Evolutionary conservation across 1,140 invertebrate genomes (phyloP), one percentile per base, ranked within the genome.

Genomic region (Lineus longissimus): DNA sequence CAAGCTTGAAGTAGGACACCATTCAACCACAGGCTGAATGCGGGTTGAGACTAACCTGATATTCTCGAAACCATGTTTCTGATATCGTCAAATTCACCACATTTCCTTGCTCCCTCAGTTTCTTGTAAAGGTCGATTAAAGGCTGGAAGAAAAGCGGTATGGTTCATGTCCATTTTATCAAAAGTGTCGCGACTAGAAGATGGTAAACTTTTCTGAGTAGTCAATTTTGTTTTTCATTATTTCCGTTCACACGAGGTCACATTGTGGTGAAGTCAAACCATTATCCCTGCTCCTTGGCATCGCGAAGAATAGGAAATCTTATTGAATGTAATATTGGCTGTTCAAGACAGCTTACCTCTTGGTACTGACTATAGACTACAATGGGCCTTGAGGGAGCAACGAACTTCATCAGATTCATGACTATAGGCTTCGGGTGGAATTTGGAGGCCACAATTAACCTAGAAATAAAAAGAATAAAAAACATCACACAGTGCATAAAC

Each of bases 41-140:
- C n/a, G n/a, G n/a, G n/a, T 36, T 7, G 15, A 36, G 15, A 15
- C 33, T 36, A 36, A 78, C 77, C 85, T 97, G 95, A 85, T 95
- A 95, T 57, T 88, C 87, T 68, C 94, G 85, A 72, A 94, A 82
- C 87, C 94, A 97, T 70, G 90, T 94, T 55, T 91, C 91, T 41
- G 89, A 88, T 1, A 97, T 75, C 77, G 86, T 87, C 29, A 96
- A 74, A 73, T 88, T 88, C 19, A 91, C 85, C 11, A 92, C 86
- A 76, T 88, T 86, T 19, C 84, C 85, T 15, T 83, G 71, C 27
- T 81, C 76, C 77, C 92, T 94, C 15, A 96, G 77, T 65, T 86
- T 84, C 36, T 88, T 79, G 76, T 91, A 96, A 43, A 90, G 86
- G 61, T 94, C 90, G 70, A 91, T 85, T 13, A 96, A 78, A 2